Base-by-base conservation (phyloP, 2,888 invertebrate species). In the Aphodius granarius region DNA sequence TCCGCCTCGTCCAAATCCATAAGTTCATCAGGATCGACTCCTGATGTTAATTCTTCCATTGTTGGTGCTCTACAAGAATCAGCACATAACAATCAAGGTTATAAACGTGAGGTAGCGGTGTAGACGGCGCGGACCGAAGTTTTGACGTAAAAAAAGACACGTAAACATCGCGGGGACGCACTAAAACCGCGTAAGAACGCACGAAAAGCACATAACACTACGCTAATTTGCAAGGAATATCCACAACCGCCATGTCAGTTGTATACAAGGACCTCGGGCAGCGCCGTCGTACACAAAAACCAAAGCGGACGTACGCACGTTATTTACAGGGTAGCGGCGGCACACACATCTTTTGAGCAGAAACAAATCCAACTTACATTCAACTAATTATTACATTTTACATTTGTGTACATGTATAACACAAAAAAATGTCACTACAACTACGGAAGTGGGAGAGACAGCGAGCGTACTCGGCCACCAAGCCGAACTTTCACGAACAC, bases 1-100 rank as follows among this genome's bases (percentile, higher is more conserved):
- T 94, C 94, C 80, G 92, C 92, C 82, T 92, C 92, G 83, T 93
- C 91, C 83, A 93, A 89, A 87, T 94, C 94, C 89, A 93, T 92
- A 86, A 94, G 92, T 86, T 91, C 90, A 82, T 91, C 90, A 72
- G 86, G 85, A 83, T 87, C 87, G 73, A 87, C 81, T 75, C 84
- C 85, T 79, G 86, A 83, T 79, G 85, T 81, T 78, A 87, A 81
- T 79, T 87, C 87, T 79, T 88, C 88, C 88, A 88, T 88, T 75
- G 73, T 81, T 78, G 43, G 43, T 13, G 6, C 17, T 65, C 66
- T 75, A 66, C 75, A 73, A 75, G 62, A 74, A 75, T 72, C 21
- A 66, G 76, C 75, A 68, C 63, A 72, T 63, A 74, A 72, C 73
- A 20, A 77, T 71, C 77, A 75, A 73, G 73, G 75, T 75, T 76